Evolutionary conservation across 92 coral and sea anemone species (phyloP).

Genomic region (Metridium senile): DNA sequence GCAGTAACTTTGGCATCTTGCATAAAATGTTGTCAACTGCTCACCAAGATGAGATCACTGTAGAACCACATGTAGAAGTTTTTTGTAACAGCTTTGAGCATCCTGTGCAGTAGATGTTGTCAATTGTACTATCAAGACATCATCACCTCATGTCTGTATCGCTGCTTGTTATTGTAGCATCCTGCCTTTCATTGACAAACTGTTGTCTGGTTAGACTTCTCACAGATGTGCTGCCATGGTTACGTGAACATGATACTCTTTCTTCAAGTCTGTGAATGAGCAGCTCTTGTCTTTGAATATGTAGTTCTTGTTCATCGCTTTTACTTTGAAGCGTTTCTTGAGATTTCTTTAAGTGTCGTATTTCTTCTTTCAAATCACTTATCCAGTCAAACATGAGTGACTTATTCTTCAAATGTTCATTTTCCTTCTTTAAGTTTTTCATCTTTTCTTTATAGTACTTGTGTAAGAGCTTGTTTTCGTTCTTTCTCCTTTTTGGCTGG

Average conservation of each 20-base stretch:
- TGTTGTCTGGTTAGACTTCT: neutral
- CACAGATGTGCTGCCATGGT: neutral
- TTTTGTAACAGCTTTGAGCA: no score
- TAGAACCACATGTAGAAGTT: no score
- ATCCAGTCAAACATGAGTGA: neutral
- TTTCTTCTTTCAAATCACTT: neutral
- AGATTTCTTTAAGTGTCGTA: neutral
- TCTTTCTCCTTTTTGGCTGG: neutral
- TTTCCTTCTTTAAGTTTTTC: conserved; percentile 12
- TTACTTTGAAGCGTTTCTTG: neutral
- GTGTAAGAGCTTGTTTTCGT: neutral
- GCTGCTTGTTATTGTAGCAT: conserved; percentile 8
- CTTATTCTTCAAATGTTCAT: neutral
- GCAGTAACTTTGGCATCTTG: no score
- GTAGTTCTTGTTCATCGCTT: neutral
- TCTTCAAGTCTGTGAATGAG: conserved; percentile 1
- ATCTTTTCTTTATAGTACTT: conserved; percentile 14
- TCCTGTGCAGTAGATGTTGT: no score
- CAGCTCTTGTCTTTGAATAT: neutral
- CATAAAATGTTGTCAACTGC: no score
- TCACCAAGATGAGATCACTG: no score
- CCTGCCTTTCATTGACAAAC: neutral
- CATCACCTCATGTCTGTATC: neutral
- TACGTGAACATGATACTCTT: conserved; percentile 1
- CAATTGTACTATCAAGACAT: no score